Base-by-base conservation (phyloP, 2,797 vertebrate genomes). In the Pseudochirops corinnae region DNA sequence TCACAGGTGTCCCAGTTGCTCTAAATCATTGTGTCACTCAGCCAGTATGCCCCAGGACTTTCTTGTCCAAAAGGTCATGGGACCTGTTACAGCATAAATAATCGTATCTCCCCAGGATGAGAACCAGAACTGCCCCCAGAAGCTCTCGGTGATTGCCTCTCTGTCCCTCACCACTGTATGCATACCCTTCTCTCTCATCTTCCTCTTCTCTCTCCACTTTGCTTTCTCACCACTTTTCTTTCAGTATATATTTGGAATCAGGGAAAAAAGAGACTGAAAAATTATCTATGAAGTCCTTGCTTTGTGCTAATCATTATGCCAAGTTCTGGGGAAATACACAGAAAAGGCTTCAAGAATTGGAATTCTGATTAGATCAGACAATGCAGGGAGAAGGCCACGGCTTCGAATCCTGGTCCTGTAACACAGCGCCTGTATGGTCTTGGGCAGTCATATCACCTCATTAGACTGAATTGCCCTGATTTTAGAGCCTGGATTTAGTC, bases 81-180 rank as follows among this genome's bases (percentile, higher is more conserved):
- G 74, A 82, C 29, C n/a, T 57, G 33, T 52, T 2, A 0, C 92
- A 97, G 95, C 93, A 95, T 93, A 55, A 97, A 60, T n/a, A 97
- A 67, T 57, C 91, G 52, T 90, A 96, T 94, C 74, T 93, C 95
- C 74, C 91, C 95, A 93, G 62, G 0, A 7, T 60, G 53, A 7
- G 39, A 95, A 96, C 95, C 1, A 0, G 55, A 97, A 10, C 57
- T 94, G 21, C 39, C 16, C 16, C 74, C 74, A 11, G 39, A 82
- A 82, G 39, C 74, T 46, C 26, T 46, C 10, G 26, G 18, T 46
- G 21, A 24, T 39, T 11, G 21, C 39, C 9, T 82, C 39, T 46
- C 74, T 46, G 26, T 39, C 9, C 74, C 39, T 39, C 18, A 39
- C 33, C 67, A 39, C n/a, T 12, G 6, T 21, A 74, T 21, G 67